A percentile compares a stretch with the other conserved stretches of the same genome.
These are phyloP conservation scores for Dioctria rufipes DNA, from an alignment of 2,888 invertebrate species.

Conservation along the genomic window DNA sequence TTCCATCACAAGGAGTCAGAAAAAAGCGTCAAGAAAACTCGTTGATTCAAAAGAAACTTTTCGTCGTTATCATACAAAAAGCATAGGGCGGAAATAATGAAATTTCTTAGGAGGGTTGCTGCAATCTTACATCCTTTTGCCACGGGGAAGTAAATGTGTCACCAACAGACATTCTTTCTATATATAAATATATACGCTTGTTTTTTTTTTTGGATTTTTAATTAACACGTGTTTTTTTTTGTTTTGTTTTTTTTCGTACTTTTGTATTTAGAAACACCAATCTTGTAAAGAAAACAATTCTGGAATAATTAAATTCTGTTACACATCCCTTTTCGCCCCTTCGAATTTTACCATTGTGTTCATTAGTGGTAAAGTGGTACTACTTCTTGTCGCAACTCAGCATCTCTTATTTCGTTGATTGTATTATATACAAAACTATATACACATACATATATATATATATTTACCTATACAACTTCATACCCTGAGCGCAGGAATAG, in stretches of 20 bases:
- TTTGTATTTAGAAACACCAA: background rate
- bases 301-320: constrained; percentile 41
- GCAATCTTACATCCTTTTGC: background rate
- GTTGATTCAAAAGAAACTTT: background rate
- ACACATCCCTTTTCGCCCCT: constrained; percentile 12
- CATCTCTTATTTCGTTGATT: background rate
- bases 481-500: background rate
- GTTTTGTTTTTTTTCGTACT: too few relatives aligned
- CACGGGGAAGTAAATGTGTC: constrained; percentile 14
- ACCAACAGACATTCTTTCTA: background rate
- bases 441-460: too few relatives aligned
- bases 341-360: constrained; percentile 37
- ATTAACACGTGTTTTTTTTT: constrained; percentile 41
- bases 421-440: background rate
- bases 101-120: constrained; percentile 15
- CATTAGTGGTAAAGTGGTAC: constrained; percentile 48
- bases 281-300: constrained; percentile 40
- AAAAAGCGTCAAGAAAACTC: constrained; percentile 1
- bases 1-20: background rate
- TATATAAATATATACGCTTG: background rate
- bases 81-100: constrained; percentile 23
- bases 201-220: constrained; percentile 12
- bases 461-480: too few relatives aligned
- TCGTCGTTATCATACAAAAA: background rate
- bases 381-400: constrained; percentile 33